A percentile compares a stretch with the other conserved stretches of the same genome.
phyloP scores from a whole-genome alignment of 2,888 invertebrate genomes.

The Noctua janthe region DNA sequence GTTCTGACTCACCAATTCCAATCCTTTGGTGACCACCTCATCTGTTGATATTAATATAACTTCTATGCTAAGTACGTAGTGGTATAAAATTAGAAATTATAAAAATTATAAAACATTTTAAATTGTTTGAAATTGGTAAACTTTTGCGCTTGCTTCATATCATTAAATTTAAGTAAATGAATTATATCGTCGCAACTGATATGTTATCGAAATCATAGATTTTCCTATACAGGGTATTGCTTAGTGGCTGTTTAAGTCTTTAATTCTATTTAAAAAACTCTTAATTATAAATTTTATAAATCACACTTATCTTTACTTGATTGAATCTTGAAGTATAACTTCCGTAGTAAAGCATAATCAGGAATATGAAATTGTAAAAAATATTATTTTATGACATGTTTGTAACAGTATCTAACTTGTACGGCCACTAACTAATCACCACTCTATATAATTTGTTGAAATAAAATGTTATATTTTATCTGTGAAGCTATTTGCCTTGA shows the following conservation, averaged over 20 bases:
- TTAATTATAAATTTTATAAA: not conserved
- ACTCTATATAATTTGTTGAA: conserved; percentile 62
- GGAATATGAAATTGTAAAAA: not conserved
- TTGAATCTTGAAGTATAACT: conserved; percentile 50
- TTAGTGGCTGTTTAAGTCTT: conserved; percentile 53
- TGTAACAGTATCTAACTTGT: conserved; percentile 4
- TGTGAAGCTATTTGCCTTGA: conserved; percentile 58
- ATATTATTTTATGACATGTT: not conserved
- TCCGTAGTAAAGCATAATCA: conserved; percentile 9
- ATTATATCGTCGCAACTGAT: conserved; percentile 67
- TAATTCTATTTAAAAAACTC: conserved; percentile 3
- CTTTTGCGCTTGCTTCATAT: conserved; percentile 88
- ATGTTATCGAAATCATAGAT: conserved; percentile 66
- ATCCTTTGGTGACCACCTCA: not conserved
- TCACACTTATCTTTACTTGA: conserved; percentile 2
- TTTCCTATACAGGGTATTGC: conserved; percentile 60
- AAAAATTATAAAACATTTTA: conserved; percentile 49
- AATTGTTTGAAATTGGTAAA: conserved; percentile 66
- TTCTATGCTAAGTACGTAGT: conserved; percentile 49
- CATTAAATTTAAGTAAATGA: conserved; percentile 85
- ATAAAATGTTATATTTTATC: conserved; percentile 64
- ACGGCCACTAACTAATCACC: conserved; percentile 50
- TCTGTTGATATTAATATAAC: conserved; percentile 38
- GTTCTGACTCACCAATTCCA: not conserved
- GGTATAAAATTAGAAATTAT: conserved; percentile 46